Conservation (phyloP, 2,113 vertebrate genomes). For the Atractosteus spatula region DNA sequence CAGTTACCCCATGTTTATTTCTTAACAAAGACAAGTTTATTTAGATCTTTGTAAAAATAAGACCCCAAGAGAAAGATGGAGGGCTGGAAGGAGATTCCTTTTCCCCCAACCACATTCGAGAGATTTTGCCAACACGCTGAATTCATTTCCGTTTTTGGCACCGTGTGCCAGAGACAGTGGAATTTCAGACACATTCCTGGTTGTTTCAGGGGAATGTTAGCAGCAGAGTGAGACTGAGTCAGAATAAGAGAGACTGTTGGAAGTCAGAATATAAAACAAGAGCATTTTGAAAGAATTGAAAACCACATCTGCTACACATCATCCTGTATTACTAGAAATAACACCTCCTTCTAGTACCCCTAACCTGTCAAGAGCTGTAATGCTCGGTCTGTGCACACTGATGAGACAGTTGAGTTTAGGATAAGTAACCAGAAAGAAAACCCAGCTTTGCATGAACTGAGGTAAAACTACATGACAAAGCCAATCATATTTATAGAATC, state of each 20-base stretch:
- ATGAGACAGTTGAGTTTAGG: too few species aligned
- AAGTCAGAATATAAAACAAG: neutral
- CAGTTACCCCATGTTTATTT: too few species aligned
- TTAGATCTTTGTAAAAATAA: too few species aligned
- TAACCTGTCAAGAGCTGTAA: too few species aligned
- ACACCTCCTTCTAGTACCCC: too few species aligned
- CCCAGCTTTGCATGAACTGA: too few species aligned
- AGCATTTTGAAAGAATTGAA: neutral
- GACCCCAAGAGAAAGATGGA: neutral
- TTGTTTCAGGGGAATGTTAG: neutral
- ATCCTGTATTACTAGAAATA: neutral
- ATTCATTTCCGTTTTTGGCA: slow-evolving; percentile 8
- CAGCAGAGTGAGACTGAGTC: neutral
- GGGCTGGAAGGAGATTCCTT: neutral
- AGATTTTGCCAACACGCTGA: neutral
- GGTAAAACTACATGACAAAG: too few species aligned
- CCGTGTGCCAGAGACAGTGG: slow-evolving; percentile 2
- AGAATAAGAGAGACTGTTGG: neutral
- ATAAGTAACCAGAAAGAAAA: too few species aligned
- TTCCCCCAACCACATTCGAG: slow-evolving; percentile 8
- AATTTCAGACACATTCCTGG: slow-evolving; percentile 12
- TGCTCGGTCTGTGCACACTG: too few species aligned
- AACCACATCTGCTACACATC: slow-evolving; percentile 6
- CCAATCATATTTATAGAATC: too few species aligned
- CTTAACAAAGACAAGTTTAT: too few species aligned